Evolutionary conservation across 2,888 invertebrate species (phyloP), one percentile per base, ranked within the genome.

Genomic region (Clostera curtula): DNA sequence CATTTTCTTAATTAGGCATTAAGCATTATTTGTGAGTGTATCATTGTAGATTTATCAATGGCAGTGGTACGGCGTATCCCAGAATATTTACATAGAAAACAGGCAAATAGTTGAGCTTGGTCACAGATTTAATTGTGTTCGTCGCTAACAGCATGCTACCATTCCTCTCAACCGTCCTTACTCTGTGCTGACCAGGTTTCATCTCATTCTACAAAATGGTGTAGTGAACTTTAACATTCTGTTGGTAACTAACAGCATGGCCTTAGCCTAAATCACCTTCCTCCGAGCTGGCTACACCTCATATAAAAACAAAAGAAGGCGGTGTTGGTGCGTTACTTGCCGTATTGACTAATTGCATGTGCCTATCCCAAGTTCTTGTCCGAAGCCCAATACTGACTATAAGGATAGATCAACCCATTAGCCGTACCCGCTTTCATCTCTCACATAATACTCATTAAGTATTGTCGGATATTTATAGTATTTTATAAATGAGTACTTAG

Each of bases 131-230:
- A 70, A 46, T 32, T 30, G 24, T 28, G 8, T 31, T 15, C 25
- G 38, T 47, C 25, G 54, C 44, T 79, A 72, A 79, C 37, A 35
- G 76, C 75, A 79, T 68, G 77, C 36, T 11, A 37, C 73, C 80
- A 51, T 8, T 66, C 76, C 75, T 26, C 7, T 27, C 11, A 36
- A 48, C 71, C 73, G 46, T 75, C 73, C 77, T 57, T 24, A 23
- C 17, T 68, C 65, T 65, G 64, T 67, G 70, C 68, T 62, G 25
- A 44, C 3, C 12, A 2, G 34, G 31, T 43, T 43, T 34, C 40
- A 16, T 28, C 16, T 23, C 33, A 20, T 19, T 7, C n/a, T 11
- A 24, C 24, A 15, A 29, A 33, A 31, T 27, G 45, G 40, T 49
- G 56, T 59, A 48, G 64, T 52, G 45, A 42, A 43, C 40, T 27